Percentiles rank a stretch among this genome's conserved stretches.
Evolutionary conservation across 2,797 vertebrate genomes (phyloP).

Genomic region (Megalops cyprinoides): DNA sequence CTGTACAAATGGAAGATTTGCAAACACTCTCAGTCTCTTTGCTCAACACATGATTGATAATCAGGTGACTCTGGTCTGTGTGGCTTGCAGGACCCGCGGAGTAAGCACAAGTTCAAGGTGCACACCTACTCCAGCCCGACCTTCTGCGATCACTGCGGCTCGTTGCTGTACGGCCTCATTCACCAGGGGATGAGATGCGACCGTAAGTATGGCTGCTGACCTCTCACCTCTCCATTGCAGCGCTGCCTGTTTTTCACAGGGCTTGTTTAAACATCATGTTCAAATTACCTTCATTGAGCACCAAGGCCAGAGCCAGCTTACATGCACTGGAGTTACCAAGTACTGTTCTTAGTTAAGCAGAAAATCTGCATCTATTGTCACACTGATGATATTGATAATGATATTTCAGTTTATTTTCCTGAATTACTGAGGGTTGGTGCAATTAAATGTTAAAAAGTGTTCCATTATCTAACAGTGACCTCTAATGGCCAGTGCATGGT

Average conservation of each 20-base stretch:
- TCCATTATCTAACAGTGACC: constrained; percentile 14
- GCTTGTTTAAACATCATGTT: no score
- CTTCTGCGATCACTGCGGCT: constrained; percentile 82
- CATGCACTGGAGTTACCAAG: no score
- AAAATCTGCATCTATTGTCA: no score
- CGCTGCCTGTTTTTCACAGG: background rate
- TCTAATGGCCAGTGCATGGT: background rate
- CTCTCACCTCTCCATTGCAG: background rate
- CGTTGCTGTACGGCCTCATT: constrained; percentile 78
- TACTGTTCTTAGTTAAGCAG: no score
- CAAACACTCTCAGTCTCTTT: no score
- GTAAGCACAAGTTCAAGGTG: constrained; percentile 85
- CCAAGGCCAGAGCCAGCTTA: no score
- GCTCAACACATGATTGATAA: no score
- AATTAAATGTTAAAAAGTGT: background rate
- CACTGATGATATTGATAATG: no score
- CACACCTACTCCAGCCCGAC: constrained; percentile 82
- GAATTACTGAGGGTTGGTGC: background rate
- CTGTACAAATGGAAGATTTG: no score
- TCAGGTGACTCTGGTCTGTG: no score
- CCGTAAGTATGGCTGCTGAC: constrained; percentile 71
- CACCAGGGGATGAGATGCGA: constrained; percentile 86
- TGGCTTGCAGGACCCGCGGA: constrained; percentile 74
- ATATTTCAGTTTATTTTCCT: background rate
- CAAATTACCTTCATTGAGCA: no score